These are phyloP conservation scores for Lepisosteus oculatus DNA, from an alignment of 2,113 vertebrate species.

Conservation along the genomic window DNA sequence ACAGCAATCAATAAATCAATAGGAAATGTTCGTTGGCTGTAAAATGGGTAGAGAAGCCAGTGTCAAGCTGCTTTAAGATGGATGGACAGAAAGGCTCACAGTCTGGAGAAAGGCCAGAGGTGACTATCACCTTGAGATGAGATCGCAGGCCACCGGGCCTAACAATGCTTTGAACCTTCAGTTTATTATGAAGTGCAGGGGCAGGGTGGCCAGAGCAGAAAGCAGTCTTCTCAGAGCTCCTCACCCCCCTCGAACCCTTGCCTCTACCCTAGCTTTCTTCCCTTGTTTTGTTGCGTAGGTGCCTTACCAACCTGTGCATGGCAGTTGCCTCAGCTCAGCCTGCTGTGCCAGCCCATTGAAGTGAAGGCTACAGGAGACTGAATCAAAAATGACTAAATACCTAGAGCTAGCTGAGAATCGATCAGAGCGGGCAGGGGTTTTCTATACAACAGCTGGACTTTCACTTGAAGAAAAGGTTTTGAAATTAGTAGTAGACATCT, in stretches of 20 bases:
- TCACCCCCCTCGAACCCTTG: constrained; percentile 14
- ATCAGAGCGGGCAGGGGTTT: constrained; percentile 80
- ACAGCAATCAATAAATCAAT: constrained; percentile 97
- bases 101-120: constrained; percentile 72
- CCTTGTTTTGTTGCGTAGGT: constrained; percentile 25
- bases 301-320: constrained; percentile 30
- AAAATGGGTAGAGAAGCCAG: constrained; percentile 85
- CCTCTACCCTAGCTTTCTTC: constrained; percentile 41
- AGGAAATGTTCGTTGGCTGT: constrained; percentile 93
- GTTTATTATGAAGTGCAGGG: constrained; percentile 70
- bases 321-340: constrained; percentile 51
- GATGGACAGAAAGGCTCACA: constrained; percentile 77
- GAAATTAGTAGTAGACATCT: constrained; percentile 74
- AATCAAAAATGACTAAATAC: constrained; percentile 76
- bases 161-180: constrained; percentile 61
- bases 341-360: constrained; percentile 84
- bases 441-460: constrained; percentile 75
- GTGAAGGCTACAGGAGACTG: constrained; percentile 59
- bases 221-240: constrained; percentile 27
- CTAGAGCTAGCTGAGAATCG: constrained; percentile 75
- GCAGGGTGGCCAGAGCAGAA: constrained; percentile 44
- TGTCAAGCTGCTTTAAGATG: constrained; percentile 87
- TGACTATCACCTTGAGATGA: constrained; percentile 77
- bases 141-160: constrained; percentile 58
- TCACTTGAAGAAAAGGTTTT: constrained; percentile 74